Evolutionary conservation across 2,797 vertebrate genomes (phyloP), one percentile per base, ranked within the genome.

Genomic region (Diceros bicornis): DNA sequence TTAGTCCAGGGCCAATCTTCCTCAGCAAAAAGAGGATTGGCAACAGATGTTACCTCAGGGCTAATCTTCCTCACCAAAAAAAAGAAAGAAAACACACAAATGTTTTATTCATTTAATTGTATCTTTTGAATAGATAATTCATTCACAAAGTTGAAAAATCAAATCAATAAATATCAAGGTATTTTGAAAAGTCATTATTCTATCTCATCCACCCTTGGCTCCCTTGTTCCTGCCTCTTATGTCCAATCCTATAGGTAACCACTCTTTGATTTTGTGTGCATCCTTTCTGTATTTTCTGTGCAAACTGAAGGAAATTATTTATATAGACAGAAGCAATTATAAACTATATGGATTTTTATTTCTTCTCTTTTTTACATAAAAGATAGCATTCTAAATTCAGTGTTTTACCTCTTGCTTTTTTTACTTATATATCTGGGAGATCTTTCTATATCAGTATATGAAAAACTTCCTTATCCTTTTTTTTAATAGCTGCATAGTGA

Each of bases 71-170:
- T 47, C 44, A 47, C 44, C 44, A 47, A 47, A 47, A 47, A 47
- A 47, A 47, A 47, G 47, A 47, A 47, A 47, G 41, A 41, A 41
- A 4, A n/a, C n/a, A n/a, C 41, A 41, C 41, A 41, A 41, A 41
- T 41, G 47, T 47, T 47, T 47, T 47, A 47, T 32, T 29, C 20
- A 94, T 52, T n/a, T 55, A 68, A 55, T 79, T 2, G 5, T 23
- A n/a, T 77, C 12, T 66, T 66, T 47, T 82, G 4, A 95, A 66
- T n/a, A 72, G 20, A 6, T 18, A 50, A 79, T 64, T 94, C 20
- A 90, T 79, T 91, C 66, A 88, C 6, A 89, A 79, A 93, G 12
- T 79, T 72, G 18, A 94, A 94, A 95, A 87, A 13, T 78, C 8
- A 34, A 68, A 88, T 57, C 16, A 88, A 81, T 66, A 78, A 78